A percentile compares a stretch with the other conserved stretches of the same genome.
These are phyloP conservation scores for Chamaea fasciata DNA, from an alignment of 2,113 vertebrate genomes.

Conservation along the genomic window DNA sequence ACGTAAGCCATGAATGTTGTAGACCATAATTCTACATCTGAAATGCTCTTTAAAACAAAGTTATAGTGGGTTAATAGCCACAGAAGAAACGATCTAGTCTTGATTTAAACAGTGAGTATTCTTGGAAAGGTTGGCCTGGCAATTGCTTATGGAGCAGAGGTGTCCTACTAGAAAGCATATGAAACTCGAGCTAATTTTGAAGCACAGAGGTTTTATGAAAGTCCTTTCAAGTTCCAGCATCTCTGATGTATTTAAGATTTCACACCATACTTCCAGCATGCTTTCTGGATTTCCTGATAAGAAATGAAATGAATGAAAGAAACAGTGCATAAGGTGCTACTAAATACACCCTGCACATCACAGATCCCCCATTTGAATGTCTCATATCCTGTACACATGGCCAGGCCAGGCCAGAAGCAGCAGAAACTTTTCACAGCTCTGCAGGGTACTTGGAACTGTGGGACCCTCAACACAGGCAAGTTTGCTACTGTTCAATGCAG, in stretches of 20 bases:
- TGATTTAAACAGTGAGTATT: neutral
- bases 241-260: neutral
- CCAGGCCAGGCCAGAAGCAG: neutral
- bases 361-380: neutral
- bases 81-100: neutral
- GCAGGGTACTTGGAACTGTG: neutral
- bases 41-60: neutral
- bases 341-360: neutral
- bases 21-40: neutral
- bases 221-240: neutral
- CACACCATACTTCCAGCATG: neutral
- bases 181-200: neutral
- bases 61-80: neutral
- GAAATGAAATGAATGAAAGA: neutral
- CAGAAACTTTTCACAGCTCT: neutral
- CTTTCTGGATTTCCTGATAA: neutral
- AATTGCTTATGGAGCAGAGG: neutral
- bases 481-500: neutral
- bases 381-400: accelerated
- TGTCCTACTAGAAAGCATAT: neutral
- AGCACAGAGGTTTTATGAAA: neutral
- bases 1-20: neutral
- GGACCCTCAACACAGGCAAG: neutral
- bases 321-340: neutral
- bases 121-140: neutral